Base-by-base conservation (phyloP, 1,140 invertebrate species). In the Chelonus insularis region DNA sequence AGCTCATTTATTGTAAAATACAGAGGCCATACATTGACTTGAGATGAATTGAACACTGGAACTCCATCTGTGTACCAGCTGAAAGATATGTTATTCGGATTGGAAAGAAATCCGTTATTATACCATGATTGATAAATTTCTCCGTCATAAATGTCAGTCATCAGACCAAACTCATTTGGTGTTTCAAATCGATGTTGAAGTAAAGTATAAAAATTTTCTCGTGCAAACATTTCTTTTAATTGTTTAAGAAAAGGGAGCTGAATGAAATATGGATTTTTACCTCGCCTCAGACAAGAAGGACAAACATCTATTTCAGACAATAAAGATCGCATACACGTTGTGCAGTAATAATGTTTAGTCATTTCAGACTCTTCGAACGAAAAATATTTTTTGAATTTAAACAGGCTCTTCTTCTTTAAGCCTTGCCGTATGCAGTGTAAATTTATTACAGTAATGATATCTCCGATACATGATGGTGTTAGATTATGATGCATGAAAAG, bases 21-120 rank as follows among this genome's bases (percentile, higher is more conserved):
- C 8, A 77, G 56, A 21, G 74, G 73, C 73, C 75, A 78, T 36
- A 72, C 61, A 52, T 66, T 68, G 18, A 67, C 62, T 63, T 69
- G 64, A 12, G 73, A 74, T 0, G 73, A 78, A 59, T 74, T 72
- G 34, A 75, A 76, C 6, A 76, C 64, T 6, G 72, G 69, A 25
- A 76, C 61, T 0, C 73, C 75, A 52, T 78, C 74, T 8, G 71
- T 72, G 52, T 71, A 70, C 62, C 63, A 70, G 7, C 29, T 60
- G 12, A 70, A 65, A 2, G 64, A 70, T 36, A 70, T 68, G 60
- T 69, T 66, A 57, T 70, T 43, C 32, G 59, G 60, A 63, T 65
- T 64, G 1, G 21, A 48, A 1, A 72, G 34, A 60, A 69, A 67
- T 4, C 66, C 67, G 50, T 66, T 64, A 32, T 62, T 3, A 12